phyloP scores from a whole-genome alignment of 2,113 vertebrate species.

The Marmota flaviventris region DNA sequence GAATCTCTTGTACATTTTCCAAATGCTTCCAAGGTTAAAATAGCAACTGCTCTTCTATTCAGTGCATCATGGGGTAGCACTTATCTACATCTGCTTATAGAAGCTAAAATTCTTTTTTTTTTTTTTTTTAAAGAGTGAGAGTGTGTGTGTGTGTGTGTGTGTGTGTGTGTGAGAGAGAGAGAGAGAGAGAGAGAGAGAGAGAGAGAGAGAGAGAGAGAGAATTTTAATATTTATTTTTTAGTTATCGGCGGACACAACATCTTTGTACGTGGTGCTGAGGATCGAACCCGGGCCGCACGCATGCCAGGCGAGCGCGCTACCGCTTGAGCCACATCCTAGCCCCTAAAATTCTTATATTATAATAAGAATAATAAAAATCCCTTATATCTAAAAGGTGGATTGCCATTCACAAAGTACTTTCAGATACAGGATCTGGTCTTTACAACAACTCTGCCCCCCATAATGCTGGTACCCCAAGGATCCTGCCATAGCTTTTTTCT shows the following conservation, averaged over 20 bases:
- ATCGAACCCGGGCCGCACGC: too few relatives aligned
- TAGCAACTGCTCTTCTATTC: slow-evolving; percentile 7
- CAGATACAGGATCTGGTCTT: not conserved
- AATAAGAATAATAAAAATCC: not conserved
- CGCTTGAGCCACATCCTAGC: too few relatives aligned
- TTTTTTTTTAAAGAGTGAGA: too few relatives aligned
- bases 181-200: too few relatives aligned
- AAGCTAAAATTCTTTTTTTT: slow-evolving; percentile 22
- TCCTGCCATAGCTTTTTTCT: not conserved
- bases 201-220: too few relatives aligned
- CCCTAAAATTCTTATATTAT: not conserved
- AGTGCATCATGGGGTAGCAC: not conserved
- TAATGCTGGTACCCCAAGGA: not conserved
- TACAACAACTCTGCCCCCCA: not conserved
- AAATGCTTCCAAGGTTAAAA: not conserved
- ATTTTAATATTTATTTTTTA: too few relatives aligned
- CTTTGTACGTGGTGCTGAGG: too few relatives aligned
- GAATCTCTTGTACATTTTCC: slow-evolving; percentile 14
- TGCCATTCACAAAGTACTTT: not conserved
- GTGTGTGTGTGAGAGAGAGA: too few relatives aligned
- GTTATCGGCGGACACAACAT: too few relatives aligned
- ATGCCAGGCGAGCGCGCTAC: too few relatives aligned
- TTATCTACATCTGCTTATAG: not conserved
- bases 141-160: too few relatives aligned
- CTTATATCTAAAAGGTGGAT: not conserved